Percentiles rank a stretch among this genome's conserved stretches.
Conservation (phyloP, 2,888 invertebrate genomes). For the Digitonthophagus gazella region DNA sequence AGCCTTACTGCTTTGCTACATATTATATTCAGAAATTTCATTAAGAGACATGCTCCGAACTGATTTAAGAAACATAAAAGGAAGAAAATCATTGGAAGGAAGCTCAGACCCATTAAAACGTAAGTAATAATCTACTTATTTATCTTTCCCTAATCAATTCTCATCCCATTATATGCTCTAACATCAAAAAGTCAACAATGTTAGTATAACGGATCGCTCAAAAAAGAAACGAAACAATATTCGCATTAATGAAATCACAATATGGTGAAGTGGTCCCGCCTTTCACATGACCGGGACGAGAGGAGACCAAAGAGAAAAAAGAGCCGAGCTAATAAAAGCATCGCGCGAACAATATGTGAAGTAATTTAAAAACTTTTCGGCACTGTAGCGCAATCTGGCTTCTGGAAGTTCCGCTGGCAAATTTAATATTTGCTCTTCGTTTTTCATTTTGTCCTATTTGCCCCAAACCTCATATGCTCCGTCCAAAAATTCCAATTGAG, state of each 20-base stretch:
- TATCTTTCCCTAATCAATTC: neutral
- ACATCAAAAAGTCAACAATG: constrained; percentile 5
- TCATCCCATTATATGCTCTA: neutral
- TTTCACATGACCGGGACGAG: too few species aligned
- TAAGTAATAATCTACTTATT: constrained; percentile 47
- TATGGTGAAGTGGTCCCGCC: too few species aligned
- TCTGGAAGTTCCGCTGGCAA: neutral
- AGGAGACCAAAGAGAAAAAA: neutral
- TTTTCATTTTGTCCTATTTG: neutral
- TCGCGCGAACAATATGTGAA: neutral
- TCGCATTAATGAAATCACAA: constrained; percentile 2
- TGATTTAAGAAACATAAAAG: constrained; percentile 27
- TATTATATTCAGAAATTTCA: constrained; percentile 58
- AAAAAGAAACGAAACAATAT: neutral
- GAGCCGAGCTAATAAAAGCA: neutral
- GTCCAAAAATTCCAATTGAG: neutral
- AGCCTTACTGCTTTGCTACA: constrained; percentile 60
- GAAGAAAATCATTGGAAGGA: constrained; percentile 53
- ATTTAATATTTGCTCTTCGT: neutral
- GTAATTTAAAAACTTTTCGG: neutral
- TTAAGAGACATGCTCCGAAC: constrained; percentile 44
- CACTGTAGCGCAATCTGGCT: neutral
- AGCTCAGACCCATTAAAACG: constrained; percentile 62
- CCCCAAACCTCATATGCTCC: neutral
- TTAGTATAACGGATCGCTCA: neutral